A percentile compares a stretch with the other conserved stretches of the same genome.
Evolutionary conservation across 2,888 invertebrate species (phyloP).

Genomic region (Bruchidius siliquastri): DNA sequence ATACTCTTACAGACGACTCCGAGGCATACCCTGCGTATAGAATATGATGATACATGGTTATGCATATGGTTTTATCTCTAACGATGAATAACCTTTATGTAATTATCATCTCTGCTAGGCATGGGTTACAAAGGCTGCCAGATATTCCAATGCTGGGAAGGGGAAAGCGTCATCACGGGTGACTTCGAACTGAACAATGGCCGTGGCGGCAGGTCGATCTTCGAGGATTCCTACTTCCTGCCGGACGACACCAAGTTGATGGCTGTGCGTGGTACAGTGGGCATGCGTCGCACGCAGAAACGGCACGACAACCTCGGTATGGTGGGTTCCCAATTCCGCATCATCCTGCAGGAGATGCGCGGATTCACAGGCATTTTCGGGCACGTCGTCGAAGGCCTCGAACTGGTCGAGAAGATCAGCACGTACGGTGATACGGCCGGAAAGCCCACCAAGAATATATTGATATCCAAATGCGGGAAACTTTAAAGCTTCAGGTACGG

Average conservation of each 20-base stretch:
- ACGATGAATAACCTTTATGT: too few species aligned
- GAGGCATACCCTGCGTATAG: too few species aligned
- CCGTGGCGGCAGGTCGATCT: constrained; percentile 71
- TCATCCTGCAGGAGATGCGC: constrained; percentile 76
- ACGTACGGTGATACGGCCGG: constrained; percentile 73
- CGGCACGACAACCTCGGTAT: constrained; percentile 74
- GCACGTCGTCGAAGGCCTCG: constrained; percentile 73
- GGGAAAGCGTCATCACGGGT: constrained; percentile 75
- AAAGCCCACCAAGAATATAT: constrained; percentile 69
- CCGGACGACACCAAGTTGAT: constrained; percentile 76
- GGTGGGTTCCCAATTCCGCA: constrained; percentile 81
- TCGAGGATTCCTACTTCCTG: constrained; percentile 73
- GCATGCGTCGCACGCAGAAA: constrained; percentile 76
- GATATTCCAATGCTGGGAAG: constrained; percentile 79
- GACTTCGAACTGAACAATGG: constrained; percentile 80
- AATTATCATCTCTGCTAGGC: constrained; percentile 31
- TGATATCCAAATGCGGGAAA: constrained; percentile 72
- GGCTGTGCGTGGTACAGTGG: constrained; percentile 72
- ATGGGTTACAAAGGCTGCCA: constrained; percentile 75
- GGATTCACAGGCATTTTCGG: constrained; percentile 80
- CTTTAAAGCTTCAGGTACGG: constrained; percentile 39
- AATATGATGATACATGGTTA: too few species aligned
- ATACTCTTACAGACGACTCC: too few species aligned
- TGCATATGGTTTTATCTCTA: too few species aligned
- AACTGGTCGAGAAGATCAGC: constrained; percentile 73